Evolutionary conservation across 1,140 invertebrate species (phyloP), one percentile per base, ranked within the genome.

Genomic region (Ctenoplectra terminalis): DNA sequence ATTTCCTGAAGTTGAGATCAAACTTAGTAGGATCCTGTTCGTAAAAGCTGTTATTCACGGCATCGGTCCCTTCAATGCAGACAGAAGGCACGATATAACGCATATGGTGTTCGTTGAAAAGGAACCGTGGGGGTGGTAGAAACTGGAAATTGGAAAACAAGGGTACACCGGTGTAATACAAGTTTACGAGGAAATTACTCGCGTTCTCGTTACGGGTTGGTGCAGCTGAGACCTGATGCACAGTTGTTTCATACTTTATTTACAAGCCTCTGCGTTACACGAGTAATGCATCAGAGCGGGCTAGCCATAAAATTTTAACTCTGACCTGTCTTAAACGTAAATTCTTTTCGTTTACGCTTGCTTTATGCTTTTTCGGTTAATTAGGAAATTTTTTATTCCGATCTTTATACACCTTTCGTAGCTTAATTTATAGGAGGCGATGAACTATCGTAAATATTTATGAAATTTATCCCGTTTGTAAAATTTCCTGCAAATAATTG

Each of bases 91-190:
- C 11, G 31, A 34, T 60, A 50, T 2, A 70, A 48, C 66, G 29
- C 40, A 70, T 58, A 56, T 70, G 54, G 64, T 37, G 75, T 67
- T 37, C n/a, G 40, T 60, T 50, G 52, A 60, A 60, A 60, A 48
- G 52, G 52, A 58, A 58, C 50, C 20, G 1, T 26, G 40, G 66
- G 43, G 40, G 40, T 17, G 37, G 37, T 20, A 34, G 8, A 6
- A 56, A 70, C 8, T 48, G 50, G 40, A 78, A 70, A 70, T 71
- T 78, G 75, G 75, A 78, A 78, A 70, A 60, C 54, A 70, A 37
- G 63, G 75, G 37, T 69, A 40, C 37, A 6, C 31, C 26, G 26
- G 5, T 69, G 75, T 58, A 46, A 5, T 58, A 29, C 26, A 29
- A 48, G 40, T 78, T 78, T 70, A 58, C 63, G 48, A 70, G 31